Conservation (phyloP, 2,888 invertebrate genomes). For the Aquatica leii region DNA sequence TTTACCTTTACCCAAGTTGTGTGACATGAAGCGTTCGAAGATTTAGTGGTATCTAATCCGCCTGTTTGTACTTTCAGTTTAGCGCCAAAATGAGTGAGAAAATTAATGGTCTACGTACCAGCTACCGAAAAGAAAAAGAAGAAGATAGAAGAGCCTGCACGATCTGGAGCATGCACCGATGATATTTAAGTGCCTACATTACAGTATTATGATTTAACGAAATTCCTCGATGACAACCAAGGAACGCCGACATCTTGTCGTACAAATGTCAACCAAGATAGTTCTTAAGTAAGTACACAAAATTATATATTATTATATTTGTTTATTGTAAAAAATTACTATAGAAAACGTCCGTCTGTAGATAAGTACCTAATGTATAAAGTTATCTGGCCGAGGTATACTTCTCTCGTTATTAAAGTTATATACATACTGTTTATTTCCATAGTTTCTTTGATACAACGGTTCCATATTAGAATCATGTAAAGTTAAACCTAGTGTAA, state of each 20-base stretch:
- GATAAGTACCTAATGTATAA: neutral
- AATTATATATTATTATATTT: neutral
- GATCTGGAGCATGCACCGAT: too few relatives aligned
- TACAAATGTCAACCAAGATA: neutral
- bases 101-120: neutral
- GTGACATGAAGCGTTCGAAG: too few relatives aligned
- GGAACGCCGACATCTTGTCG: neutral
- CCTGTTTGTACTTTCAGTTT: too few relatives aligned
- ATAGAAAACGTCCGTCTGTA: neutral
- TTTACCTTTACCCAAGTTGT: too few relatives aligned
- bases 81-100: neutral
- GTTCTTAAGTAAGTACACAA: neutral
- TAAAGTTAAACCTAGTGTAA: neutral
- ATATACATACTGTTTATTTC: slow-evolving; percentile 1
- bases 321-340: neutral
- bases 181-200: too few relatives aligned
- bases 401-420: neutral
- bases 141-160: too few relatives aligned
- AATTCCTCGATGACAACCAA: neutral
- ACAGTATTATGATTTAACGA: neutral
- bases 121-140: neutral
- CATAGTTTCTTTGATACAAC: neutral
- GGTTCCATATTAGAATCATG: neutral
- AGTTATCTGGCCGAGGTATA: too few relatives aligned
- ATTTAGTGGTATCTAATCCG: too few relatives aligned